Conservation (phyloP, 2,797 vertebrate species). For the Pangasius macronema region DNA sequence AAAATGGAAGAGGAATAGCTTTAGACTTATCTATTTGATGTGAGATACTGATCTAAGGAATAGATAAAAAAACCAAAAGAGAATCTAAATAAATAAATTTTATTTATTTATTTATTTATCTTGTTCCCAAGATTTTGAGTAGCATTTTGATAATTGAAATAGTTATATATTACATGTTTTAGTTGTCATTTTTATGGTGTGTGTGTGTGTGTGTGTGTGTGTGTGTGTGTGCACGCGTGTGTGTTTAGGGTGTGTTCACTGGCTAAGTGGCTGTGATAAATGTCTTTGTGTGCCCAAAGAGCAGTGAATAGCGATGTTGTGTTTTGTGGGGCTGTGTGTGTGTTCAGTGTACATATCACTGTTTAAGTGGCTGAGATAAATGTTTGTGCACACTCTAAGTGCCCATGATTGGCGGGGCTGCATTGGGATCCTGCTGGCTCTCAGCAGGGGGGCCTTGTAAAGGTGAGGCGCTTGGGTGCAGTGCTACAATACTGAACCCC, state of each 20-base stretch:
- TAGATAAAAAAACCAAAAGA: no score
- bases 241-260: constrained; percentile 29
- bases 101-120: background rate
- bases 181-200: background rate
- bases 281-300: constrained; percentile 36
- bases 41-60: no score
- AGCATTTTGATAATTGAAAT: background rate
- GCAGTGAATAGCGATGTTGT: constrained; percentile 14
- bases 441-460: constrained; percentile 71
- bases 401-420: constrained; percentile 50
- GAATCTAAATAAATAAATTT: no score
- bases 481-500: constrained; percentile 73
- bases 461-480: constrained; percentile 75
- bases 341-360: constrained; percentile 50
- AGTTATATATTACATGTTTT: background rate
- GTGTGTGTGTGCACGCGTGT: background rate
- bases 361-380: constrained; percentile 56
- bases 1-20: background rate
- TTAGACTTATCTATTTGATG: no score
- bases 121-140: background rate
- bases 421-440: constrained; percentile 68
- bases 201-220: background rate
- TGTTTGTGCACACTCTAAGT: constrained; percentile 48
- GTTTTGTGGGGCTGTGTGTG: constrained; percentile 35
- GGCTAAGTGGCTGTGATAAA: constrained; percentile 30